These are phyloP conservation scores for Battus philenor DNA, from an alignment of 1,140 invertebrate genomes.

Conservation along the genomic window DNA sequence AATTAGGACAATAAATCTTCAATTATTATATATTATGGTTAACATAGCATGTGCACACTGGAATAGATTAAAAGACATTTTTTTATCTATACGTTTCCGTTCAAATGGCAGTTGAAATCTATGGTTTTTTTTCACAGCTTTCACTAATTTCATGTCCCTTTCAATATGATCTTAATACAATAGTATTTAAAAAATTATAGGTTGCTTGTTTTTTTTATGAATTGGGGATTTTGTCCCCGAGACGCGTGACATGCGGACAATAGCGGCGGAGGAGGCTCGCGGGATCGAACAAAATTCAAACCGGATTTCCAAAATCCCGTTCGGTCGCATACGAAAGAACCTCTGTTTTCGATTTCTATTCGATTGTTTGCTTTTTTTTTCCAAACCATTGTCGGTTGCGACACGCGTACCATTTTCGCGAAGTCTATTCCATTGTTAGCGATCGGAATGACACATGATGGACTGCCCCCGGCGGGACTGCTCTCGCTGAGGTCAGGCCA, in stretches of 20 bases:
- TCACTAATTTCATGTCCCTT: too few species aligned
- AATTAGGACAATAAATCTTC: too few species aligned
- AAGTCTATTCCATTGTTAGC: slow-evolving; percentile 65
- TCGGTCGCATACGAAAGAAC: slow-evolving; percentile 61
- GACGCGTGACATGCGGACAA: slow-evolving; percentile 48
- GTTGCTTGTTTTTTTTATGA: slow-evolving; percentile 26
- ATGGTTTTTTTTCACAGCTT: too few species aligned
- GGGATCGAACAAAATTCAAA: slow-evolving; percentile 60
- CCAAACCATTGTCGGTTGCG: slow-evolving; percentile 60
- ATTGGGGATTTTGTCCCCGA: slow-evolving; percentile 40
- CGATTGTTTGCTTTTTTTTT: slow-evolving; percentile 74
- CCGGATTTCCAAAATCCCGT: slow-evolving; percentile 75
- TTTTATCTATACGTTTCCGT: too few species aligned
- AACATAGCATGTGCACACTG: too few species aligned
- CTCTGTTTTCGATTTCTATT: slow-evolving; percentile 74
- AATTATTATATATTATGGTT: too few species aligned
- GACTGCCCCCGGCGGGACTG: slow-evolving; percentile 34
- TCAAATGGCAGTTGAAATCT: too few species aligned
- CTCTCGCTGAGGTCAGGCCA: slow-evolving; percentile 9
- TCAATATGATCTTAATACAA: slow-evolving; percentile 11
- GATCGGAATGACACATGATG: slow-evolving; percentile 63
- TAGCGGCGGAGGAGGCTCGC: slow-evolving; percentile 40
- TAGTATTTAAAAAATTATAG: slow-evolving; percentile 16
- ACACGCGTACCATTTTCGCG: slow-evolving; percentile 70
- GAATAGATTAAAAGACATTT: too few species aligned